phyloP scores from a whole-genome alignment of 2,797 vertebrate genomes.

The Dicrostonyx torquatus region DNA sequence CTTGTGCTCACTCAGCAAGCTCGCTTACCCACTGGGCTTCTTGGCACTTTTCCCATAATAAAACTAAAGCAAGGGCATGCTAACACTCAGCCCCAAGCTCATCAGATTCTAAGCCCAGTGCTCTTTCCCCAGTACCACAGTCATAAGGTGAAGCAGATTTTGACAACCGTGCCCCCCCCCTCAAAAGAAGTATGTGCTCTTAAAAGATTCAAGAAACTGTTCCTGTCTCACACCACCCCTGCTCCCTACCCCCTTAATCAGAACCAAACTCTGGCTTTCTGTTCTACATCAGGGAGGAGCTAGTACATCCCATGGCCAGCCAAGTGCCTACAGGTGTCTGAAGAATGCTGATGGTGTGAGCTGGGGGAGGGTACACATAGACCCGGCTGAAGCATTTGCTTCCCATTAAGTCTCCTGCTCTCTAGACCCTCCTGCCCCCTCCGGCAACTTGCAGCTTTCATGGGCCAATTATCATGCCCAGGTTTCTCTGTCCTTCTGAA shows the following conservation, averaged over 20 bases:
- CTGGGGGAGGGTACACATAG: conserved; percentile 35
- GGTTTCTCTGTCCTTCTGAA: conserved; percentile 69
- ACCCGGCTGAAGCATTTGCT: conserved; percentile 79
- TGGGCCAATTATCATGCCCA: conserved; percentile 79
- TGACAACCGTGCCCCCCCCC: not conserved
- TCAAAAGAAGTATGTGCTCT: conserved; percentile 45
- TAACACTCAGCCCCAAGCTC: not conserved
- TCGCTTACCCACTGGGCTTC: not conserved
- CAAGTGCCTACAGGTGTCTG: conserved; percentile 93
- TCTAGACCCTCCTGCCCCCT: conserved; percentile 64
- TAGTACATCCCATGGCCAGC: conserved; percentile 83
- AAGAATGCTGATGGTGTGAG: conserved; percentile 89
- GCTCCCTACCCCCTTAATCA: conserved; percentile 88
- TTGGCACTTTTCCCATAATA: not conserved
- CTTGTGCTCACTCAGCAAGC: not conserved
- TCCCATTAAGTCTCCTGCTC: conserved; percentile 81
- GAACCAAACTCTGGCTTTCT: conserved; percentile 91
- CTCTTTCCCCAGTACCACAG: not conserved
- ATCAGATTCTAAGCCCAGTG: not conserved
- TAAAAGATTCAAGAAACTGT: conserved; percentile 47
- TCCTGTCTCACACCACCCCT: conserved; percentile 47
- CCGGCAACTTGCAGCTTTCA: conserved; percentile 77
- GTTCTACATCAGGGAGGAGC: conserved; percentile 87
- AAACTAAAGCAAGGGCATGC: not conserved
- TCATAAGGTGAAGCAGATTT: not conserved